Evolutionary conservation across 1,140 invertebrate species (phyloP).

Genomic region (Lepidurus apus): DNA sequence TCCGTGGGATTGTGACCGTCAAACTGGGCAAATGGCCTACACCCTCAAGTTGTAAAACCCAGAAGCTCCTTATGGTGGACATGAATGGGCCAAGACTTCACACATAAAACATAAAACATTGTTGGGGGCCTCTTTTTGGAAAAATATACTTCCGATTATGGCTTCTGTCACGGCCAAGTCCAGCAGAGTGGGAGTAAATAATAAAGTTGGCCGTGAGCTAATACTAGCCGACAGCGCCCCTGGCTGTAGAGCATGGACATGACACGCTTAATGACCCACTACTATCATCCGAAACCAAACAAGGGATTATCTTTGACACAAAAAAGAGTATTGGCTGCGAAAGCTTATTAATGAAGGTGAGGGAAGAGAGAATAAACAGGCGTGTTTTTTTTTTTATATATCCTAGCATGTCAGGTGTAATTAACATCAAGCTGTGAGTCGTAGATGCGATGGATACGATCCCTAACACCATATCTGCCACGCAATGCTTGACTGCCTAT

Average conservation of each 20-base stretch:
- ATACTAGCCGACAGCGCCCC: not conserved
- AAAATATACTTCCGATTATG: not conserved
- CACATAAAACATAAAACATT: not conserved
- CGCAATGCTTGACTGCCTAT: not conserved
- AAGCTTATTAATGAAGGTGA: not conserved
- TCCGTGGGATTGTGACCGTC: conserved; percentile 2
- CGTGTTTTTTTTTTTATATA: not conserved
- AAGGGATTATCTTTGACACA: not conserved
- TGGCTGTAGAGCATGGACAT: conserved; percentile 21
- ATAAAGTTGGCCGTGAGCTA: not conserved
- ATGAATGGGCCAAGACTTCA: not conserved
- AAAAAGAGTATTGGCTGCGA: not conserved
- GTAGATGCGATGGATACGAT: not conserved
- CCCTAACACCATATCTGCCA: not conserved
- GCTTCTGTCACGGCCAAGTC: not conserved
- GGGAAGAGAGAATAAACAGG: not conserved
- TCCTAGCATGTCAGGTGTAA: not conserved
- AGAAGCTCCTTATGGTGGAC: not conserved
- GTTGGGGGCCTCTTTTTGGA: not conserved
- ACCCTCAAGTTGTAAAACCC: not conserved
- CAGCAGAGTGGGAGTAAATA: not conserved
- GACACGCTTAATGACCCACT: conserved; percentile 21
- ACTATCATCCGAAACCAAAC: conserved; percentile 3
- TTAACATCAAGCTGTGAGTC: conserved; percentile 4
- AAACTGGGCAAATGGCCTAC: conserved; percentile 6